Evolutionary conservation across 2,113 vertebrate species (phyloP).

Genomic region (Phylloscopus trochilus): DNA sequence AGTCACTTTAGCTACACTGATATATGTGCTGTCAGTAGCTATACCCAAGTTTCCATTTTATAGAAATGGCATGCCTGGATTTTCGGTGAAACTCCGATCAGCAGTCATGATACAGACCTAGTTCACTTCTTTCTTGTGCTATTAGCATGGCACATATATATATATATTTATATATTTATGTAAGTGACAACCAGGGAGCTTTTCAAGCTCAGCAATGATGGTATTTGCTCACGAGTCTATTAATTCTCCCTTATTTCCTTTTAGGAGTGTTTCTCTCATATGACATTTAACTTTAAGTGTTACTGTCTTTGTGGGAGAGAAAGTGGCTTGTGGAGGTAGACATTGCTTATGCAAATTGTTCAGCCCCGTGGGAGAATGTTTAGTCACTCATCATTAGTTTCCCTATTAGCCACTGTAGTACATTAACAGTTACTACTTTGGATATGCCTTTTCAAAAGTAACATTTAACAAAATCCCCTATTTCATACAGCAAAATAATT

Average conservation of each 20-base stretch:
- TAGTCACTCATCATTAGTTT: slow-evolving; percentile 10
- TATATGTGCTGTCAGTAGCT: neutral
- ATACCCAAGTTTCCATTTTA: neutral
- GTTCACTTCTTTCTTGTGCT: neutral
- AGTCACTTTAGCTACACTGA: neutral
- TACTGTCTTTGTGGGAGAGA: neutral
- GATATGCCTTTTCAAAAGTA: neutral
- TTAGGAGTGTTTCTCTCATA: neutral
- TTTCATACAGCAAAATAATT: neutral
- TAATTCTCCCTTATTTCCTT: neutral
- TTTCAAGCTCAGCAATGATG: neutral
- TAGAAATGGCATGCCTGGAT: neutral
- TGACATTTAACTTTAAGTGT: neutral
- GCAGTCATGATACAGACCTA: neutral
- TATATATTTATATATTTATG: neutral
- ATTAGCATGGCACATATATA: neutral
- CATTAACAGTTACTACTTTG: neutral
- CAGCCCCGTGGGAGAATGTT: neutral
- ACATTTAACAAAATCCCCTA: neutral
- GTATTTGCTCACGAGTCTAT: neutral
- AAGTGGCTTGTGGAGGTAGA: neutral
- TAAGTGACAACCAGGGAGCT: neutral
- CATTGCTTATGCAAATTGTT: slow-evolving; percentile 1
- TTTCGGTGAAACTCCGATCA: neutral
- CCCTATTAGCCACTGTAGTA: neutral